Conservation (phyloP, 2,797 vertebrate species). For the Rhinogobio ventralis region DNA sequence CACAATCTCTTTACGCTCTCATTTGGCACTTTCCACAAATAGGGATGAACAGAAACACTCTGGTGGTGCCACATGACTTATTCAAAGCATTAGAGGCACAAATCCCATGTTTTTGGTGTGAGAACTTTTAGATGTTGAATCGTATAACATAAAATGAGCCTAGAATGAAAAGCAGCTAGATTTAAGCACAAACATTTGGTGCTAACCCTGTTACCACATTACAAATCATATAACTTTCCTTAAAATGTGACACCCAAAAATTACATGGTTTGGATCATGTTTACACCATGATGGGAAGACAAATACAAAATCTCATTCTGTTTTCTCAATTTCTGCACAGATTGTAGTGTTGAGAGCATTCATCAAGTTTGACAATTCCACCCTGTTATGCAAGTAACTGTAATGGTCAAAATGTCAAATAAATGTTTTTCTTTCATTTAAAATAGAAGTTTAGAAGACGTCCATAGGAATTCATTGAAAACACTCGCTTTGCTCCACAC, state of each 20-base stretch:
- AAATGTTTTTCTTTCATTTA: background rate
- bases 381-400: background rate
- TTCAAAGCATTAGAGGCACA: constrained; percentile 23
- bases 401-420: background rate
- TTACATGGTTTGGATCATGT: background rate
- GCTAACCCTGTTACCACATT: background rate
- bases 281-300: background rate
- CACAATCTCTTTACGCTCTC: constrained; percentile 23
- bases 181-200: background rate
- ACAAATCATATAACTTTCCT: background rate
- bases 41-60: constrained; percentile 22
- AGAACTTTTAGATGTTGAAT: background rate
- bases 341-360: background rate
- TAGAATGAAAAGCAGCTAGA: background rate
- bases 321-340: background rate
- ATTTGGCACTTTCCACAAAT: constrained; percentile 16
- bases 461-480: too few species aligned
- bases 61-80: constrained; percentile 23
- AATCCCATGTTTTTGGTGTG: background rate
- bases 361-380: background rate
- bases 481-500: too few species aligned
- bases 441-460: too few species aligned
- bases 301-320: background rate
- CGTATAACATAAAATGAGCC: background rate
- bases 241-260: background rate